These are phyloP conservation scores for Pundamilia nyererei DNA, from an alignment of 2,113 vertebrate genomes.

Conservation along the genomic window DNA sequence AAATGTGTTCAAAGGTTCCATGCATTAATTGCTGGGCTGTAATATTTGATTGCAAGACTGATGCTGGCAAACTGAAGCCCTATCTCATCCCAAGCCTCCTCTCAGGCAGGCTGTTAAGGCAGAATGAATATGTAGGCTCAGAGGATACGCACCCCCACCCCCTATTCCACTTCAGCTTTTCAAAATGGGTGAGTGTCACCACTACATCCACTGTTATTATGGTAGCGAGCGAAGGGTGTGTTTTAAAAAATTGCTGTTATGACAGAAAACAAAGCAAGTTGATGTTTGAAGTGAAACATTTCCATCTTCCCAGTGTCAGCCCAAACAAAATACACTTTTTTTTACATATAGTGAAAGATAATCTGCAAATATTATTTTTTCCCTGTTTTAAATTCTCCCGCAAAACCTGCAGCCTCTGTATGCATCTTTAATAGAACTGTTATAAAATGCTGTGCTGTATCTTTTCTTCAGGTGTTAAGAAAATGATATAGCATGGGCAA, in stretches of 20 bases:
- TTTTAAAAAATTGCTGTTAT: not conserved
- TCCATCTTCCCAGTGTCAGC: not conserved
- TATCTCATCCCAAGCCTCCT: not conserved
- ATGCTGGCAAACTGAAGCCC: not conserved
- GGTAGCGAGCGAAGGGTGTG: fast-evolving
- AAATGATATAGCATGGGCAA: not conserved
- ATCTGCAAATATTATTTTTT: not conserved
- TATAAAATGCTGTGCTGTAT: not conserved
- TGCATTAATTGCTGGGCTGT: not conserved
- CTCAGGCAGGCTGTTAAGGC: not conserved
- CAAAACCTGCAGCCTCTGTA: not conserved
- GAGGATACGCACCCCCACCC: not conserved
- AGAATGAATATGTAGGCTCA: not conserved
- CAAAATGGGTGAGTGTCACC: not conserved
- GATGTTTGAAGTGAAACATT: not conserved
- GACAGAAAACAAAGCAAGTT: not conserved
- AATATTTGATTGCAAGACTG: not conserved
- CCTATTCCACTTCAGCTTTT: not conserved
- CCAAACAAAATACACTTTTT: not conserved
- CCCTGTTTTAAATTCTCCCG: not conserved
- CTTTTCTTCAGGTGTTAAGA: not conserved
- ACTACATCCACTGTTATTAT: not conserved
- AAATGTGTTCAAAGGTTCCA: not conserved
- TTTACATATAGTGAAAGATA: not conserved
- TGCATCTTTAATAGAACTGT: not conserved